Evolutionary conservation across 2,888 invertebrate genomes (phyloP).

Genomic region (Epiblema foenella): DNA sequence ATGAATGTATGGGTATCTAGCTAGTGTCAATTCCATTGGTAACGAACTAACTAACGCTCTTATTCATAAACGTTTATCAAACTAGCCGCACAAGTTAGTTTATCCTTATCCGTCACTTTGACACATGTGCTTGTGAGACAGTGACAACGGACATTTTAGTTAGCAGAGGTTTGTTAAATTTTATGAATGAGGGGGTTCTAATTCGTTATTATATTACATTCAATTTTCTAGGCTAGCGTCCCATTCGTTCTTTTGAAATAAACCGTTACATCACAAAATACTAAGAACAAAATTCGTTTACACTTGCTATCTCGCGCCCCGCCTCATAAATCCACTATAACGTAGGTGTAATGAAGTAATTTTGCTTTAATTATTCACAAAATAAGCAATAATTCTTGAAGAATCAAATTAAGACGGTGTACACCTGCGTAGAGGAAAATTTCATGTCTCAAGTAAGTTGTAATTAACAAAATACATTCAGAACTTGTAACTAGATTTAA

Average conservation of each 20-base stretch:
- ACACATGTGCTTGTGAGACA: too few relatives aligned
- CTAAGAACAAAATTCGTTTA: constrained; percentile 9
- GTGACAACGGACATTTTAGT: too few relatives aligned
- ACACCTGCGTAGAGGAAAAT: constrained; percentile 75
- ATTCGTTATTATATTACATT: not conserved
- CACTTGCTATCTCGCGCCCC: constrained; percentile 26
- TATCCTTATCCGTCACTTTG: too few relatives aligned
- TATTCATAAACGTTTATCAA: too few relatives aligned
- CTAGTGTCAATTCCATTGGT: too few relatives aligned
- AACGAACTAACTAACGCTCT: too few relatives aligned
- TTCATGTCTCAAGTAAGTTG: constrained; percentile 79
- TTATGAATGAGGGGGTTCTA: too few relatives aligned
- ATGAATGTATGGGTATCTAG: too few relatives aligned
- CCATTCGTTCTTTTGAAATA: not conserved
- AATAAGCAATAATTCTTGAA: constrained; percentile 67
- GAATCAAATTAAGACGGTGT: constrained; percentile 58
- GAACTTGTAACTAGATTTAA: constrained; percentile 84
- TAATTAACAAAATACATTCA: constrained; percentile 84
- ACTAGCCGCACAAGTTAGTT: too few relatives aligned
- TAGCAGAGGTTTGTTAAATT: too few relatives aligned
- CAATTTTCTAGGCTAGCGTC: not conserved
- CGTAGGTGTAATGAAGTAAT: constrained; percentile 40
- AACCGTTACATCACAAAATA: constrained; percentile 14
- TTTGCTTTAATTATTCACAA: constrained; percentile 47
- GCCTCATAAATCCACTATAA: constrained; percentile 34